phyloP scores from a whole-genome alignment of 2,113 vertebrate genomes.

The Gopherus flavomarginatus region DNA sequence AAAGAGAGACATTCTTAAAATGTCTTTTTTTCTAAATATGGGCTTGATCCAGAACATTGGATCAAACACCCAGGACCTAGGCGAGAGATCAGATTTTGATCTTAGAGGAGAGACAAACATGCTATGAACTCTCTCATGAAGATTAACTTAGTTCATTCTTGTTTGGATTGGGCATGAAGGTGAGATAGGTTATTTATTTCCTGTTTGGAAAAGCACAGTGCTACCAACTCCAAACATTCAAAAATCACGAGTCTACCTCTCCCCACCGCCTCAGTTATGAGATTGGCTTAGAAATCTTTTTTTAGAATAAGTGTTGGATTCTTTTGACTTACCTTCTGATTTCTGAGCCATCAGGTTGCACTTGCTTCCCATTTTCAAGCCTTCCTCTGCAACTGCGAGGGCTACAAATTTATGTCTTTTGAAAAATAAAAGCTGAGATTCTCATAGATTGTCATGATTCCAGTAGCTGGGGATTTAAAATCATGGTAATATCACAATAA shows the following conservation, averaged over 20 bases:
- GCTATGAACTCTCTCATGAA: not conserved
- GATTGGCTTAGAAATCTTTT: not conserved
- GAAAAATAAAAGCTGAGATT: not conserved
- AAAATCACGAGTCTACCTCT: rapidly evolving
- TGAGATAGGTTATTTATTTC: not conserved
- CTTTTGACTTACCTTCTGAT: not conserved
- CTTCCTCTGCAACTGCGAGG: not conserved
- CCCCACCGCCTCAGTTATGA: not conserved
- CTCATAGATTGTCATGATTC: not conserved
- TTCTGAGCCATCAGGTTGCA: not conserved
- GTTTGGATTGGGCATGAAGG: not conserved
- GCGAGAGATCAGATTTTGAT: not conserved
- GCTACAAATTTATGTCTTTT: not conserved
- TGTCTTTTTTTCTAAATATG: not conserved
- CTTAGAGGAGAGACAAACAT: not conserved
- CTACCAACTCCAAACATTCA: not conserved
- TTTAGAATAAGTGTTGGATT: rapidly evolving
- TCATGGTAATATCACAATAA: not conserved
- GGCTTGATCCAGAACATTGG: not conserved
- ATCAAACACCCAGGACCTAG: not conserved
- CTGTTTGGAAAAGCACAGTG: not conserved
- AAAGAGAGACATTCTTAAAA: not conserved
- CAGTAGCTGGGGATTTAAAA: not conserved
- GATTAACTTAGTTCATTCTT: not conserved
- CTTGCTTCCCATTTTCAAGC: not conserved